phyloP scores from a whole-genome alignment of 2,113 vertebrate species.

The Eudyptes chrysolophus region DNA sequence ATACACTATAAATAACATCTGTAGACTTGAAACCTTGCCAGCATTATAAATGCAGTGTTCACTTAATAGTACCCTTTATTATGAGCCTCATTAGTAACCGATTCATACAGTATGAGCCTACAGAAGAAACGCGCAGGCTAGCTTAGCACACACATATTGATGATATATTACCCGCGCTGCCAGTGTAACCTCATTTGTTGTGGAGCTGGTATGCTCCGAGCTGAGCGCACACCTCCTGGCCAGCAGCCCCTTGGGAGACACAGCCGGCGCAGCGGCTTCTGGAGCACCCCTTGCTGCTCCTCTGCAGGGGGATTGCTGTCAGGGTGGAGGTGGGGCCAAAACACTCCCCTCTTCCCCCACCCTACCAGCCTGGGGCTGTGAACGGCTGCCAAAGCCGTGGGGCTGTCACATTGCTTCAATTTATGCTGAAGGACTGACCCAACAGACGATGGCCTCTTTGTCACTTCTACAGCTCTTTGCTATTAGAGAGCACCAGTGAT shows the following conservation, averaged over 20 bases:
- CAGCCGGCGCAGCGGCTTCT: neutral
- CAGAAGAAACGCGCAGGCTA: neutral
- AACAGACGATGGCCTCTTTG: fast-evolving
- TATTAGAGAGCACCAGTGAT: neutral
- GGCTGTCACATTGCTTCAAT: neutral
- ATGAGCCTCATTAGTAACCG: neutral
- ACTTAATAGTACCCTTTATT: neutral
- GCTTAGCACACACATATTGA: fast-evolving
- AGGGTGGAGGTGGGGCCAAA: neutral
- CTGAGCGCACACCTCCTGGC: neutral
- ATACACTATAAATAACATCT: conserved; percentile 64
- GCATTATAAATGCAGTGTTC: conserved; percentile 18
- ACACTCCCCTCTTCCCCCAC: too few relatives aligned
- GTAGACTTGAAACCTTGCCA: conserved; percentile 23
- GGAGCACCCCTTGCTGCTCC: neutral
- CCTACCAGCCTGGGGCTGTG: neutral
- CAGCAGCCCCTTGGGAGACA: fast-evolving
- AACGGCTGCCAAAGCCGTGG: neutral
- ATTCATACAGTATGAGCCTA: neutral
- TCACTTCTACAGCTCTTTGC: neutral
- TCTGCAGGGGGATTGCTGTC: neutral
- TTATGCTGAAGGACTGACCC: neutral
- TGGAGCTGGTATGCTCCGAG: neutral
- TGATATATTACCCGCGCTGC: neutral
- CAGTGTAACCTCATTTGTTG: neutral